These are phyloP conservation scores for Phoronis australis DNA, from an alignment of 2,888 invertebrate genomes.

Conservation along the genomic window DNA sequence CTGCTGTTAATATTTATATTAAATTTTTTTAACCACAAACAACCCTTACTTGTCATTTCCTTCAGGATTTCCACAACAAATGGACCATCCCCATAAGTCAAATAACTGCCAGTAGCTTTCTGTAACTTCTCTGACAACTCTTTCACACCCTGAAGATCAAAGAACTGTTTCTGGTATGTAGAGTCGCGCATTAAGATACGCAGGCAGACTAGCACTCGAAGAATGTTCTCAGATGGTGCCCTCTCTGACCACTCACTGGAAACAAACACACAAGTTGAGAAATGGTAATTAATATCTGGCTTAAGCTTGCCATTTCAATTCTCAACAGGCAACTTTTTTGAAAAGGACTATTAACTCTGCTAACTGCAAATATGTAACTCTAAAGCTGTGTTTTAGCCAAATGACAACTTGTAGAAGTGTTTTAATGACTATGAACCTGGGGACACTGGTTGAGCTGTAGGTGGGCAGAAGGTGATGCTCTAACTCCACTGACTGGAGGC, in stretches of 20 bases:
- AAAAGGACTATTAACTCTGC: too few species aligned
- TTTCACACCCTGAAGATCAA: constrained; percentile 32
- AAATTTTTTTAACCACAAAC: too few species aligned
- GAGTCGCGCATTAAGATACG: constrained; percentile 44
- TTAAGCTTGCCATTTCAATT: neutral
- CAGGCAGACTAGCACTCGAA: constrained; percentile 40
- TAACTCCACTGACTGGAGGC: too few species aligned
- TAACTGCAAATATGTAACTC: too few species aligned
- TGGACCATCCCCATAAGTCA: constrained; percentile 35
- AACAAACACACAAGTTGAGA: constrained; percentile 5
- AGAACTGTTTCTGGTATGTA: constrained; percentile 39
- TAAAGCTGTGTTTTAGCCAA: too few species aligned
- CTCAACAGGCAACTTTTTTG: too few species aligned
- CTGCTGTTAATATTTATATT: too few species aligned
- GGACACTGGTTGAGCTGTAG: too few species aligned
- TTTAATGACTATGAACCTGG: too few species aligned
- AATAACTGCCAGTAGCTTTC: constrained; percentile 40
- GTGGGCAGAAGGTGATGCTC: too few species aligned
- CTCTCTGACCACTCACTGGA: constrained; percentile 41
- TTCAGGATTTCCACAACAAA: constrained; percentile 45
- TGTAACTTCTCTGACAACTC: constrained; percentile 40
- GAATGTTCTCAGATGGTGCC: constrained; percentile 40
- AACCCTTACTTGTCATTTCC: constrained; percentile 49
- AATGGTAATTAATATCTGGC: neutral
- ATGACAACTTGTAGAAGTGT: too few species aligned